Base-by-base conservation (phyloP, 2,888 invertebrate genomes). In the Apodemia hepburni region DNA sequence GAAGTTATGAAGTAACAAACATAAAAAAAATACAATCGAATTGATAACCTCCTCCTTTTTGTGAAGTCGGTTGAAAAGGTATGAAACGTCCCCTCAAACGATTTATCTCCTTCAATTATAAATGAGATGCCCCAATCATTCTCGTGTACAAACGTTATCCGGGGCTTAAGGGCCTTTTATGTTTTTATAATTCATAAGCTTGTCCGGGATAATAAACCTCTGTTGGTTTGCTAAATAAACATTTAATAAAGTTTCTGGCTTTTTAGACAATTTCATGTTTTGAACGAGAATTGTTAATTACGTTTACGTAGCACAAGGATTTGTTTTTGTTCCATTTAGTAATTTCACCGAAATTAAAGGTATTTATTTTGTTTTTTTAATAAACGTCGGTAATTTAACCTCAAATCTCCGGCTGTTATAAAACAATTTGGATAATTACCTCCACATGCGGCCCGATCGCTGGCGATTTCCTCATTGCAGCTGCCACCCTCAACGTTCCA, bases 371-470 rank as follows among this genome's bases (percentile, higher is more conserved):
- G 45, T n/a, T n/a, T n/a, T 7, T 45, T 45, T n/a, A 45, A 45
- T n/a, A n/a, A 2, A n/a, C 45, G 45, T n/a, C 7, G 45, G 45
- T n/a, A 45, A n/a, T 45, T 45, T n/a, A n/a, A 45, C 45, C 15
- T 45, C n/a, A 45, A n/a, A 45, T 45, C n/a, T 45, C n/a, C 45
- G 45, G n/a, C n/a, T 45, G n/a, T n/a, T 45, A n/a, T 45, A 45
- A 45, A 45, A 6, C n/a, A 45, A 45, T 45, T 45, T 45, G n/a
- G 45, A n/a, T 12, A 62, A n/a, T 69, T 72, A 89, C 91, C 76
- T 91, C 91, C 0, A 79, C 77, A 70, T 90, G 83, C 9, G 87
- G 85, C 11, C 91, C 90, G 57, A 85, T 82, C 61, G 85, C 88
- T 0, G 89, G 85, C 2, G 88, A 85, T 64, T 82, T 89, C 63